These are phyloP conservation scores for Gymnosoma rotundatum DNA, from an alignment of 2,888 invertebrate genomes.

Conservation along the genomic window DNA sequence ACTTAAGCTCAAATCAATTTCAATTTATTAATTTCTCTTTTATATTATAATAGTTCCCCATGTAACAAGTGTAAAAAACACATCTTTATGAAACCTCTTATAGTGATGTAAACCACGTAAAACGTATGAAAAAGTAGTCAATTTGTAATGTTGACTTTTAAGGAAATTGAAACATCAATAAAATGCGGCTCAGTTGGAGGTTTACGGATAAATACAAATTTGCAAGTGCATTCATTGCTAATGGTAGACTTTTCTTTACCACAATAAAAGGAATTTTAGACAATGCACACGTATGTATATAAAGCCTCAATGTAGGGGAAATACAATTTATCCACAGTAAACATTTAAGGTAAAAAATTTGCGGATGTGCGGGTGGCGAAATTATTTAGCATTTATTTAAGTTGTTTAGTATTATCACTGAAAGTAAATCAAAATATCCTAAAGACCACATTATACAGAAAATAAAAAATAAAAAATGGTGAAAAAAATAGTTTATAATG, in stretches of 20 bases:
- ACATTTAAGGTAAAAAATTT: slow-evolving; percentile 17
- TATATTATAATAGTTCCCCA: no score
- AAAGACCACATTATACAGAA: no score
- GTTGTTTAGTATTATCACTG: neutral
- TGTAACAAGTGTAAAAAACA: neutral
- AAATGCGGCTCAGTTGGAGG: slow-evolving; percentile 66
- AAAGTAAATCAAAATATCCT: no score
- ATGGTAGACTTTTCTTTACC: slow-evolving; percentile 45
- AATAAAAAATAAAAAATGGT: no score
- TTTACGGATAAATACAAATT: slow-evolving; percentile 50
- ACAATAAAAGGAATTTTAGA: neutral
- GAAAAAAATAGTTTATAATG: no score
- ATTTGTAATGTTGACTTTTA: slow-evolving; percentile 75
- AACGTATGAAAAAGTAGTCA: slow-evolving; percentile 67
- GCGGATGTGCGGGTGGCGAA: slow-evolving; percentile 11
- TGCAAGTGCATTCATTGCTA: slow-evolving; percentile 52
- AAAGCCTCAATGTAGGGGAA: slow-evolving; percentile 12
- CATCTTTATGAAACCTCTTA: neutral
- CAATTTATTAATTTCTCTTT: no score
- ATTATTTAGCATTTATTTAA: neutral
- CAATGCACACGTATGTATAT: neutral
- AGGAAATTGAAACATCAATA: slow-evolving; percentile 76
- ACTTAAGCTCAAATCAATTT: no score
- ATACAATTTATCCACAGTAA: slow-evolving; percentile 7
- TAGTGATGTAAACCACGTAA: slow-evolving; percentile 29